Evolutionary conservation across 2,797 vertebrate species (phyloP).

Genomic region (Sphenodon punctatus): DNA sequence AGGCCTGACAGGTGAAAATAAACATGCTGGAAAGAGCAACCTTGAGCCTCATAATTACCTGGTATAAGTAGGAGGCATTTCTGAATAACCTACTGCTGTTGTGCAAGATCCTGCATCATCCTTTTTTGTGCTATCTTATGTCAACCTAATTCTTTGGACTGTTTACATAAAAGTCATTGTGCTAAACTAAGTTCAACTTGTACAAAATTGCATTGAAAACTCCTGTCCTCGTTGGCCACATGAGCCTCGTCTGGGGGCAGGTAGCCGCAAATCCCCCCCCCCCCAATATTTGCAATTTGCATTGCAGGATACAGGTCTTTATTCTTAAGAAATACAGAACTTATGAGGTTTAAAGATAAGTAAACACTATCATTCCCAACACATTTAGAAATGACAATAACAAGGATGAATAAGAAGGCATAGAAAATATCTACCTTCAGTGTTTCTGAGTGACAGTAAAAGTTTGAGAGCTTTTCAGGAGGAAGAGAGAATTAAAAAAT

Average conservation of each 20-base stretch:
- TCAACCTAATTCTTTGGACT: not conserved
- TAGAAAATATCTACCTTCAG: not conserved
- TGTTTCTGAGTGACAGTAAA: not conserved
- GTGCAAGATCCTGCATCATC: not conserved
- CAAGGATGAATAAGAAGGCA: not conserved
- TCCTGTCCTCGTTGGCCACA: too few relatives aligned
- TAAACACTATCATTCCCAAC: not conserved
- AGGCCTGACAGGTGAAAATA: not conserved
- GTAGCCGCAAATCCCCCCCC: too few relatives aligned
- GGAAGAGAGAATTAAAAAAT: conserved; percentile 1
- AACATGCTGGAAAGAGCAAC: not conserved
- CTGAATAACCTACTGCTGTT: not conserved
- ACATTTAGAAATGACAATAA: not conserved
- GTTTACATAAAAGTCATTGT: not conserved
- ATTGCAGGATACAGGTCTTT: not conserved
- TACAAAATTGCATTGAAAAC: not conserved
- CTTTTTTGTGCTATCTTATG: not conserved
- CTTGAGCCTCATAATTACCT: conserved; percentile 1
- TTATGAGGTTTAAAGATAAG: not conserved
- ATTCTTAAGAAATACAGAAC: not conserved
- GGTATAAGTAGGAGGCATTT: not conserved
- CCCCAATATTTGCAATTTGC: too few relatives aligned
- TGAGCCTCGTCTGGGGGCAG: too few relatives aligned
- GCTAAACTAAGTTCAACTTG: not conserved
- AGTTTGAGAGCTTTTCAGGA: not conserved